These are phyloP conservation scores for Oligia latruncula DNA, from an alignment of 2,888 invertebrate species.

Conservation along the genomic window DNA sequence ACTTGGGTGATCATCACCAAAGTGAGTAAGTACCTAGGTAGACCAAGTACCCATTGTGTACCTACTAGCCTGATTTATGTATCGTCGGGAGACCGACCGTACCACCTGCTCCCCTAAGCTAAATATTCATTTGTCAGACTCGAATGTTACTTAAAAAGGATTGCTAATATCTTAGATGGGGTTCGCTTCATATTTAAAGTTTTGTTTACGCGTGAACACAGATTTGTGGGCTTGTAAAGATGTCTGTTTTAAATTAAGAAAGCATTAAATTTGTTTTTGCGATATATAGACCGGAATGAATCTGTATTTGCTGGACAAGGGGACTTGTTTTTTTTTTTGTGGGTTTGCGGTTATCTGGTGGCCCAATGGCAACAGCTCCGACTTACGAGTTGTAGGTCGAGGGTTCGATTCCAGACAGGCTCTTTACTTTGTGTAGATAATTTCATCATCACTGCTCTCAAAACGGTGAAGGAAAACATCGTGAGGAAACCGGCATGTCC, in stretches of 20 bases:
- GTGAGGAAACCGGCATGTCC: too few relatives aligned
- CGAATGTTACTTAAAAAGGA: slow-evolving; percentile 86
- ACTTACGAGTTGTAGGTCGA: too few relatives aligned
- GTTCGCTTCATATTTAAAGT: slow-evolving; percentile 72
- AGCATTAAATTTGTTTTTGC: slow-evolving; percentile 44
- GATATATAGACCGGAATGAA: background rate
- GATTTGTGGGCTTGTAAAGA: slow-evolving; percentile 54
- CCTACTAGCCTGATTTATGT: slow-evolving; percentile 81
- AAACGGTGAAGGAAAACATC: too few relatives aligned
- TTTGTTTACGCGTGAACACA: slow-evolving; percentile 74
- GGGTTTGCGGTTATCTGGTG: too few relatives aligned
- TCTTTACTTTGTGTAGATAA: too few relatives aligned
- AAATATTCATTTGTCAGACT: slow-evolving; percentile 88
- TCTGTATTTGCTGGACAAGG: slow-evolving; percentile 25
- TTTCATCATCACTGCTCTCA: too few relatives aligned
- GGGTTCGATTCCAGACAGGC: too few relatives aligned
- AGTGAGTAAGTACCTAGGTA: slow-evolving; percentile 62
- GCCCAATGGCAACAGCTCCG: too few relatives aligned
- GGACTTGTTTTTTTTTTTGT: background rate
- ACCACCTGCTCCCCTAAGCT: slow-evolving; percentile 83
- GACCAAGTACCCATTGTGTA: slow-evolving; percentile 63
- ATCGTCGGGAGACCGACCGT: slow-evolving; percentile 72
- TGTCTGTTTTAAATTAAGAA: slow-evolving; percentile 61
- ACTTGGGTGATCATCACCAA: slow-evolving; percentile 50
- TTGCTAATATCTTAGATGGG: slow-evolving; percentile 87